Percentiles rank a stretch among this genome's conserved stretches.
Evolutionary conservation across 2,113 vertebrate genomes (phyloP).

Genomic region (Formicarius rufipectus): DNA sequence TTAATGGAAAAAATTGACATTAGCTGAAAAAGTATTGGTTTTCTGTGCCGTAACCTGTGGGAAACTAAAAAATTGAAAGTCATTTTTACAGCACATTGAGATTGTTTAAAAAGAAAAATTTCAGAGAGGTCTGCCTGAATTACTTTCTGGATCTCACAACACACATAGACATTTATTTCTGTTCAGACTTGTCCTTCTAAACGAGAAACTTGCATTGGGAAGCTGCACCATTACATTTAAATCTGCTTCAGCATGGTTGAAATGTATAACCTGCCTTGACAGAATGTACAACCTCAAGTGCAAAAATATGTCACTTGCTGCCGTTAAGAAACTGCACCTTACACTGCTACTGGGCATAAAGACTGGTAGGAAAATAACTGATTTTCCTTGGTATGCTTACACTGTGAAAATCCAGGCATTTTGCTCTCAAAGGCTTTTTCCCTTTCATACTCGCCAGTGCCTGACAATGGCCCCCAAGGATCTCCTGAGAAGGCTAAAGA

Average conservation of each 20-base stretch:
- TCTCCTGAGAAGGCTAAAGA: not conserved
- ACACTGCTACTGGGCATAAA: not conserved
- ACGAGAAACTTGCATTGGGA: not conserved
- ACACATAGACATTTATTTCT: not conserved
- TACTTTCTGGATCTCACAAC: not conserved
- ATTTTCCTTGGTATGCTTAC: not conserved
- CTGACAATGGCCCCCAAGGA: not conserved
- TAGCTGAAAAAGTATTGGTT: slow-evolving; percentile 26
- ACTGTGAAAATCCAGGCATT: not conserved
- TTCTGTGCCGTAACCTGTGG: not conserved
- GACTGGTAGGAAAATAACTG: not conserved
- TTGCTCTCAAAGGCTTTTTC: not conserved
- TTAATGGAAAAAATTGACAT: not conserved
- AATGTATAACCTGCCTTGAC: not conserved
- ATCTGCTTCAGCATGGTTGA: not conserved
- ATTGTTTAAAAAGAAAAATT: not conserved
- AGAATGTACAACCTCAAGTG: not conserved
- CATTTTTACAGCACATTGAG: not conserved
- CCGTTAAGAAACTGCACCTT: not conserved
- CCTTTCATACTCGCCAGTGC: not conserved
- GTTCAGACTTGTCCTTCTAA: not conserved
- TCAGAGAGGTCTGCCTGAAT: not conserved
- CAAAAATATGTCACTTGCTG: not conserved
- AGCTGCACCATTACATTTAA: not conserved
- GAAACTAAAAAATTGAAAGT: not conserved